Evolutionary conservation across 2,113 vertebrate species (phyloP).

Genomic region (Rhabdornis inornatus): DNA sequence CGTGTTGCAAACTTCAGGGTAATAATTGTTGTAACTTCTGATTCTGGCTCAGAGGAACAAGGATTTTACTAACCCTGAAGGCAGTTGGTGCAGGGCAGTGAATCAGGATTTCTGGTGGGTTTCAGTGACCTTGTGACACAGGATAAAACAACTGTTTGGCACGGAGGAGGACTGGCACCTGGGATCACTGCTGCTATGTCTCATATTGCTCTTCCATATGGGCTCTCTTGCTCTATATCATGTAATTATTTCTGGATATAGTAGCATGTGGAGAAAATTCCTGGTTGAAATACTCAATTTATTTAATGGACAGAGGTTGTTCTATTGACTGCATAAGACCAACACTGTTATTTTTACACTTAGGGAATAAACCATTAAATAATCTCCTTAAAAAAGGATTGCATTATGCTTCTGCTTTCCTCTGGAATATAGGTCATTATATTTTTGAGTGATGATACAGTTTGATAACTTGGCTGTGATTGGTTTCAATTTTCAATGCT

Average conservation of each 20-base stretch:
- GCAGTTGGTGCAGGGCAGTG: accelerated
- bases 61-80: neutral
- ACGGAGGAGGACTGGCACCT: neutral
- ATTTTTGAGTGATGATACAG: neutral
- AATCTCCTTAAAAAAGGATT: neutral
- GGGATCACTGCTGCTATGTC: accelerated
- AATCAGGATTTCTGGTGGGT: neutral
- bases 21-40: accelerated
- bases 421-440: neutral
- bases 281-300: neutral
- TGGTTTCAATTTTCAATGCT: neutral
- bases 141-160: neutral
- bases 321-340: neutral
- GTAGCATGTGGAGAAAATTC: neutral
- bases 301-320: neutral
- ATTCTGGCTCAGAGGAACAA: neutral
- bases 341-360: neutral
- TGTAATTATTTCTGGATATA: neutral
- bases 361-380: neutral
- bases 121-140: accelerated
- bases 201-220: neutral
- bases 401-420: neutral
- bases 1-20: neutral
- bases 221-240: neutral
- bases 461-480: neutral